Evolutionary conservation across 2,113 vertebrate genomes (phyloP), one percentile per base, ranked within the genome.

Genomic region (Albula glossodonta): DNA sequence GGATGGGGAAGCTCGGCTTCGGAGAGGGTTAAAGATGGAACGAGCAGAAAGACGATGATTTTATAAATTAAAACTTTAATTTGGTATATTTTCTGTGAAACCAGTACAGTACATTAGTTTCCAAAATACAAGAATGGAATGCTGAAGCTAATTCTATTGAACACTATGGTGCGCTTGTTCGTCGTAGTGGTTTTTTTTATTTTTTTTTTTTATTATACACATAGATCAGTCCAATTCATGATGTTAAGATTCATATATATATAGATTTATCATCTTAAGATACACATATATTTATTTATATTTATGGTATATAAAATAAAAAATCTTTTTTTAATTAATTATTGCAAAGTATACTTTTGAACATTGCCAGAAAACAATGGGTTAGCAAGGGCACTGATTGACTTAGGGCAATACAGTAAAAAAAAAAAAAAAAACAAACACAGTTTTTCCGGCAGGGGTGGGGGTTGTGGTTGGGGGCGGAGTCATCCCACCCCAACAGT

Each of bases 31-130:
- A 57, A 41, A 88, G 83, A 79, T 22, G 79, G 51, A 83, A 11
- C 51, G 53, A 12, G 87, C 25, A 49, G 2, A 19, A 52, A 83
- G 51, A 25, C 63, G 31, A 15, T 25, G 2, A 10, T 85, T 85
- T 84, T 89, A 92, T 87, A 93, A 94, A 93, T 92, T 91, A 90
- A 91, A 94, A 88, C 88, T 94, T 95, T 95, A 92, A 93, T 95
- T 91, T 89, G 74, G 81, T 90, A 92, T 90, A 88, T 89, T 89
- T 91, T 89, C 85, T 89, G 82, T 90, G 88, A 41, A 51, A 89
- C 57, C 84, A 91, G 85, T 85, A 90, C 79, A 82, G 86, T 86
- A 89, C 87, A 88, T 88, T 91, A 89, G 86, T 89, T 89, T 13
- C n/a, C 85, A 84, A 89, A 85, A 84, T 90, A 92, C 90, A 93